These are phyloP conservation scores for Ectropis grisescens DNA, from an alignment of 1,140 invertebrate species.

Conservation along the genomic window DNA sequence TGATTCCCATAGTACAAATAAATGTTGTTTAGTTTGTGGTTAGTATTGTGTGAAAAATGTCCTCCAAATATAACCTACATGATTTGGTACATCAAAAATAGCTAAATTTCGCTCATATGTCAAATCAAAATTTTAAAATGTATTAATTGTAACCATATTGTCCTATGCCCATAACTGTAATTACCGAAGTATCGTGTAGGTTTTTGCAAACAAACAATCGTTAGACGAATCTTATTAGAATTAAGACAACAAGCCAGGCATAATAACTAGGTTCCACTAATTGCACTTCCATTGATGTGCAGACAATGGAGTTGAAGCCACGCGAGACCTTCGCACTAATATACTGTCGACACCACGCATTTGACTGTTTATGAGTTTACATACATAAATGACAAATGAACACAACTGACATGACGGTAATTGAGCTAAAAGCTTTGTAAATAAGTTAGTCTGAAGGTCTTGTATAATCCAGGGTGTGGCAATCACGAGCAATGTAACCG, in stretches of 20 bases:
- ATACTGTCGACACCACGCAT: conserved; percentile 28
- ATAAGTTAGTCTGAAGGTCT: conserved; percentile 50
- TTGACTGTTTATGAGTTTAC: conserved; percentile 36
- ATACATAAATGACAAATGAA: conserved; percentile 56
- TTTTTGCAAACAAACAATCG: too few relatives aligned
- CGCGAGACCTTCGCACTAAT: conserved; percentile 24
- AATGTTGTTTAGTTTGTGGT: too few relatives aligned
- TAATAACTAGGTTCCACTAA: conserved; percentile 21
- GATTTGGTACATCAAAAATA: too few relatives aligned
- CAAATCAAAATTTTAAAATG: too few relatives aligned
- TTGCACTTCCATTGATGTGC: conserved; percentile 24
- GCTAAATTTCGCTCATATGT: too few relatives aligned
- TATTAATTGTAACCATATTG: too few relatives aligned
- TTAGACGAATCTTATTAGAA: conserved; percentile 12
- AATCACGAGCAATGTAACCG: conserved; percentile 33
- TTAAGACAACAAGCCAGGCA: conserved; percentile 4
- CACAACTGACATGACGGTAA: conserved; percentile 40
- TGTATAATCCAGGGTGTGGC: conserved; percentile 45
- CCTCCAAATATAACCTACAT: too few relatives aligned
- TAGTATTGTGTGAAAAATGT: too few relatives aligned
- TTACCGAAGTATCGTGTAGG: too few relatives aligned
- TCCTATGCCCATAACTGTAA: too few relatives aligned
- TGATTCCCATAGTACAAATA: too few relatives aligned
- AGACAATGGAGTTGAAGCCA: conserved; percentile 29
- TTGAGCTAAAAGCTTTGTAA: conserved; percentile 37